phyloP scores from a whole-genome alignment of 1,140 invertebrate species.

The Protaetia brevitarsis region DNA sequence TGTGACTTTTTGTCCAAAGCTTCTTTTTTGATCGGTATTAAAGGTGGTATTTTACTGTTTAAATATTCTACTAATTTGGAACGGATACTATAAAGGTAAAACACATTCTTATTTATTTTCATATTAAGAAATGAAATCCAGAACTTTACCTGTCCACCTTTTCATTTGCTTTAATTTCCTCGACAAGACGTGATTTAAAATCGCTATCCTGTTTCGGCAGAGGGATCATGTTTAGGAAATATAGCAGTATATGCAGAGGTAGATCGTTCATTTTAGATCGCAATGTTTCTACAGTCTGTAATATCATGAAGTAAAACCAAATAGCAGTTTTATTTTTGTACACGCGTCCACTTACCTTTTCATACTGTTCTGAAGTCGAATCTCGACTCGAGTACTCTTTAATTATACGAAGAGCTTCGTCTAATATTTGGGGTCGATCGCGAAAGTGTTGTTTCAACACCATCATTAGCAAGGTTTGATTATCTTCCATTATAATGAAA shows the following conservation, averaged over 20 bases:
- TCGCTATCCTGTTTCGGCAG: constrained; percentile 29
- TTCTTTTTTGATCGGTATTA: constrained; percentile 19
- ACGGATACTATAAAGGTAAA: constrained; percentile 26
- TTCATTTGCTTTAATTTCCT: constrained; percentile 1
- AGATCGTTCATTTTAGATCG: constrained; percentile 37
- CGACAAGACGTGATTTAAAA: neutral
- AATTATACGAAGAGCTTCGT: constrained; percentile 25
- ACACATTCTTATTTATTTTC: neutral
- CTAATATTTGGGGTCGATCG: constrained; percentile 35
- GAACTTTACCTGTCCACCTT: constrained; percentile 5
- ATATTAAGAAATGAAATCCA: too few relatives aligned
- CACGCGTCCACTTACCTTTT: constrained; percentile 26
- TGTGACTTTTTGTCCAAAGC: constrained; percentile 2
- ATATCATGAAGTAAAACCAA: neutral
- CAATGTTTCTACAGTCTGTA: constrained; percentile 34
- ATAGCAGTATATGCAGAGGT: constrained; percentile 37
- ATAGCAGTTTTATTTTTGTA: neutral
- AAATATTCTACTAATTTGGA: constrained; percentile 33
- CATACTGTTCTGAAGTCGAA: constrained; percentile 28
- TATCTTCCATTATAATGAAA: constrained; percentile 33
- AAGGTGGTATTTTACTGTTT: constrained; percentile 26
- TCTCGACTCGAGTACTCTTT: constrained; percentile 22
- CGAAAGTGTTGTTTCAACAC: constrained; percentile 37
- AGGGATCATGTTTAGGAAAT: constrained; percentile 38
- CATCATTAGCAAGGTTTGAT: constrained; percentile 35